phyloP scores from a whole-genome alignment of 2,797 vertebrate species.

The Gymnoscopelus braueri region DNA sequence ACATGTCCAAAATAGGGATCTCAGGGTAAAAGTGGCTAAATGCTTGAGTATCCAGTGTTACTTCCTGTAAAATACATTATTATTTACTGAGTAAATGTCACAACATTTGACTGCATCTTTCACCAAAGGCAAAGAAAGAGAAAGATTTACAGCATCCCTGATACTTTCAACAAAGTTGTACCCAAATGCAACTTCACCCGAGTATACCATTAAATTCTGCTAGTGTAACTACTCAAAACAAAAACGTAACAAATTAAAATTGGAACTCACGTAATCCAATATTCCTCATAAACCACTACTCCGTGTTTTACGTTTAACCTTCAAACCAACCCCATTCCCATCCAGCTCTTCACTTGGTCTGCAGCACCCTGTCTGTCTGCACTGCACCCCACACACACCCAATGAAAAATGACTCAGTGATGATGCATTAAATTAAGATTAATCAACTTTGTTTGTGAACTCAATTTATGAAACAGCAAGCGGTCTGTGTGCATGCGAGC shows the following conservation, averaged over 20 bases:
- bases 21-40: no score
- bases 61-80: no score
- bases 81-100: no score
- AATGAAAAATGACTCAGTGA: conserved; percentile 43
- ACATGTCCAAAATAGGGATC: no score
- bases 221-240: no score
- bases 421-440: conserved; percentile 47
- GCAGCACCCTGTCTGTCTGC: conserved; percentile 1
- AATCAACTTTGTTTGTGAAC: conserved; percentile 48
- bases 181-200: no score
- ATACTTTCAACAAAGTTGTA: no score
- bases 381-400: conserved; percentile 8
- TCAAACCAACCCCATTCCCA: not conserved
- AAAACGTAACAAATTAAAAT: not conserved
- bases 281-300: not conserved
- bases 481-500: not conserved
- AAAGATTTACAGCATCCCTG: no score
- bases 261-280: not conserved
- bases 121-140: no score
- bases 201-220: no score
- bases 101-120: no score
- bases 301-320: not conserved
- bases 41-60: no score
- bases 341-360: not conserved
- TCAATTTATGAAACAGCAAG: conserved; percentile 37